Percentiles rank a stretch among this genome's conserved stretches.
These are phyloP conservation scores for Pangasianodon hypophthalmus DNA, from an alignment of 2,113 vertebrate genomes.

Conservation along the genomic window DNA sequence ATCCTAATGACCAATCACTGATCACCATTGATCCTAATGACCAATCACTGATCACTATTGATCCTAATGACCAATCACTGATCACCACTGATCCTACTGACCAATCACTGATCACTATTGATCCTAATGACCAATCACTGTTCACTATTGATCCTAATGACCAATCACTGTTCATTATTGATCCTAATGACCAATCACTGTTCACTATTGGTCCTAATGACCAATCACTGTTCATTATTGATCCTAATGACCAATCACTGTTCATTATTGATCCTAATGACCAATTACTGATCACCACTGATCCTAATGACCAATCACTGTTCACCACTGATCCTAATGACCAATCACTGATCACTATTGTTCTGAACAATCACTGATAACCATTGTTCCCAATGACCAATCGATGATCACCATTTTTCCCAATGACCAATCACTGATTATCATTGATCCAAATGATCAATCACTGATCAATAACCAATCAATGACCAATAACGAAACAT, in stretches of 20 bases:
- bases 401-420: background rate
- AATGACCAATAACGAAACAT: background rate
- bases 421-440: background rate
- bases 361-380: background rate
- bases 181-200: background rate
- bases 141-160: background rate
- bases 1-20: background rate
- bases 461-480: background rate
- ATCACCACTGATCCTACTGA: background rate
- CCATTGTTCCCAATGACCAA: background rate
- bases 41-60: background rate
- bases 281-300: background rate
- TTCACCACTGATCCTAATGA: background rate
- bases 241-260: background rate
- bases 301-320: background rate
- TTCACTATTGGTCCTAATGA: background rate
- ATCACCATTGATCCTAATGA: background rate
- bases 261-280: background rate
- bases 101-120: background rate
- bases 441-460: background rate
- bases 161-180: background rate
- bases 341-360: background rate
- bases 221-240: background rate
- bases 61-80: background rate
- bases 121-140: background rate